Evolutionary conservation across 2,888 invertebrate genomes (phyloP).

Genomic region (Aethes cnicana): DNA sequence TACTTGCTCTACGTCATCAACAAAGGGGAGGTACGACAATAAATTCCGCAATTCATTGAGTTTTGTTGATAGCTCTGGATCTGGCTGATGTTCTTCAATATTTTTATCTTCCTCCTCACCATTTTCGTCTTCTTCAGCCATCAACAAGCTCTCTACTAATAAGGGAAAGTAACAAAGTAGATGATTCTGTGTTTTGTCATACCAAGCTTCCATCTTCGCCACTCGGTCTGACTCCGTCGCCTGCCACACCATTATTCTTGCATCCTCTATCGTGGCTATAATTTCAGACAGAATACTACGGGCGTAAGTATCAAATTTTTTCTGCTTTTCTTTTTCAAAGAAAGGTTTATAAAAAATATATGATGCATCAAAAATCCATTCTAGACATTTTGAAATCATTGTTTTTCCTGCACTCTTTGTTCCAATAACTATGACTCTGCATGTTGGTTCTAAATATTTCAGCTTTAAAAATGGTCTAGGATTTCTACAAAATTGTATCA

Average conservation of each 20-base stretch:
- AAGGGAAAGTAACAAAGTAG: constrained; percentile 51
- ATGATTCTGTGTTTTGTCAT: constrained; percentile 36
- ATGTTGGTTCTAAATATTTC: constrained; percentile 81
- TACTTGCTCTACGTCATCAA: constrained; percentile 52
- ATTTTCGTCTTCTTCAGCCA: constrained; percentile 22
- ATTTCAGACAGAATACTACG: constrained; percentile 66
- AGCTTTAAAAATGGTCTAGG: constrained; percentile 83
- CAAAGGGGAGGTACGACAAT: constrained; percentile 53
- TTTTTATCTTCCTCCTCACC: neutral
- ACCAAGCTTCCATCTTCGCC: constrained; percentile 63
- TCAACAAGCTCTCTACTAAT: constrained; percentile 38
- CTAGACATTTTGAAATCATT: constrained; percentile 78
- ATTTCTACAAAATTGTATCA: constrained; percentile 81
- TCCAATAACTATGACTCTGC: constrained; percentile 83
- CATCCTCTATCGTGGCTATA: constrained; percentile 63
- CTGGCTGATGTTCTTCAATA: neutral
- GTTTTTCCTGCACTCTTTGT: constrained; percentile 84
- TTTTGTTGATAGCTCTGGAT: constrained; percentile 33
- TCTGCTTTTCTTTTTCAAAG: constrained; percentile 47
- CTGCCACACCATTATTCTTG: constrained; percentile 60
- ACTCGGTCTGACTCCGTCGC: constrained; percentile 60
- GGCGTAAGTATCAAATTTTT: constrained; percentile 53
- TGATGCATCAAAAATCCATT: constrained; percentile 74
- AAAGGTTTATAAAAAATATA: constrained; percentile 63
- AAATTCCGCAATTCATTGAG: constrained; percentile 39